Evolutionary conservation across 2,113 vertebrate species (phyloP), one percentile per base, ranked within the genome.

Genomic region (Cairina moschata): DNA sequence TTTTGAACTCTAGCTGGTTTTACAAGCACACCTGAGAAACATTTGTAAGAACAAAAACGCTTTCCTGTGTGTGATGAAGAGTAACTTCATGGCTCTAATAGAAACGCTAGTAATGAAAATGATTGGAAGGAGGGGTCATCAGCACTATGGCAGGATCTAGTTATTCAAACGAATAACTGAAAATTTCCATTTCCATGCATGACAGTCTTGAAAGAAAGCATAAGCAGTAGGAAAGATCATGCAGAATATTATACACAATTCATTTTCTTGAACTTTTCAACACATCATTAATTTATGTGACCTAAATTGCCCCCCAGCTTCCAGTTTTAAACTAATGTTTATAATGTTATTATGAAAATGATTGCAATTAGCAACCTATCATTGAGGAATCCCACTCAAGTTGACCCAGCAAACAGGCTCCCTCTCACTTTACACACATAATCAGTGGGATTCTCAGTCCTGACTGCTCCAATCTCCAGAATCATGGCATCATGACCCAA

Each of bases 1-100:
- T 76, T 68, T 86, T 86, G 58, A 88, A 52, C 50, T 87, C 50
- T 82, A 59, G 28, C 11, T 90, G 86, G 83, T 89, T 93, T 79
- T 86, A 82, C 66, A 72, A 94, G 88, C 21, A 93, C 46, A 60
- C 50, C 55, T 81, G 26, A 91, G 90, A 88, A 14, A 17, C 22
- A 83, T 55, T 22, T 77, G 46, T 71, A 90, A 46, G 63, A 74
- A 63, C 92, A 83, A 10, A 72, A 92, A 88, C 56, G 25, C 13
- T 65, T n/a, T 91, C 55, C 63, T 84, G 14, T 56, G 60, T 71
- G 59, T 3, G 16, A 32, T 38, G 50, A 88, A 52, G 40, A 75
- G 62, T 7, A 75, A 34, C 34, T 31, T 82, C 0, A 0, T 21
- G 38, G n/a, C 52, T 91, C 17, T 20, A 60, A 81, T 18, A 40